Evolutionary conservation across 2,888 invertebrate species (phyloP).

Genomic region (Liposcelis brunnea): DNA sequence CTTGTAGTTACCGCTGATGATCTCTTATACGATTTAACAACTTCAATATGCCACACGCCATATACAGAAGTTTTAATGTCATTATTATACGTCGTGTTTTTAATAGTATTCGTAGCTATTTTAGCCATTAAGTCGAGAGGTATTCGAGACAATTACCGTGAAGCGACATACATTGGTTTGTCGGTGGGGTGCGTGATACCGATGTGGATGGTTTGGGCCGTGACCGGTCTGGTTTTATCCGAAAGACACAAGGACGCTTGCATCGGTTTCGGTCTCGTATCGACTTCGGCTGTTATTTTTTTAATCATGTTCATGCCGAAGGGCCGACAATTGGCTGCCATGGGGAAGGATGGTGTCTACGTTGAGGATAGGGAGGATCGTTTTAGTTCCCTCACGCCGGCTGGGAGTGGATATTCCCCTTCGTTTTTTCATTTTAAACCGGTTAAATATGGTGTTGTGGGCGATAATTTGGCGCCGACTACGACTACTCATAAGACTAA

Average conservation of each 20-base stretch:
- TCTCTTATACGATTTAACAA: slow-evolving; percentile 22
- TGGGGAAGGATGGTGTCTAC: slow-evolving; percentile 67
- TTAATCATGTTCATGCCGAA: slow-evolving; percentile 89
- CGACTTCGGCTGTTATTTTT: slow-evolving; percentile 70
- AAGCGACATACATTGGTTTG: slow-evolving; percentile 80
- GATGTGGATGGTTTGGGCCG: slow-evolving; percentile 70
- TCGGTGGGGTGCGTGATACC: slow-evolving; percentile 74
- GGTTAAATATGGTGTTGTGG: slow-evolving; percentile 32
- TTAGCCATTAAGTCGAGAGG: slow-evolving; percentile 72
- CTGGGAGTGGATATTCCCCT: slow-evolving; percentile 72
- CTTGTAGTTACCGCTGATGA: slow-evolving; percentile 24
- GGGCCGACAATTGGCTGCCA: slow-evolving; percentile 77
- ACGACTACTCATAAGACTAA: slow-evolving; percentile 20
- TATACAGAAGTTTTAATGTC: slow-evolving; percentile 58
- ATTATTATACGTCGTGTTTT: slow-evolving; percentile 63
- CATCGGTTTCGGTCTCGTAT: slow-evolving; percentile 73
- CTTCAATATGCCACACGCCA: slow-evolving; percentile 41
- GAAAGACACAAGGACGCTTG: slow-evolving; percentile 74
- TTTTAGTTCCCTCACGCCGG: slow-evolving; percentile 58
- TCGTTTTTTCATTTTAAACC: slow-evolving; percentile 89
- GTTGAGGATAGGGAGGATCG: slow-evolving; percentile 68
- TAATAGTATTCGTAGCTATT: slow-evolving; percentile 69
- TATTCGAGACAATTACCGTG: slow-evolving; percentile 83
- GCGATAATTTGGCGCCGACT: slow-evolving; percentile 13
- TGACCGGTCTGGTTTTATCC: slow-evolving; percentile 61